Evolutionary conservation across 2,797 vertebrate genomes (phyloP).

Genomic region (Agapornis canus): DNA sequence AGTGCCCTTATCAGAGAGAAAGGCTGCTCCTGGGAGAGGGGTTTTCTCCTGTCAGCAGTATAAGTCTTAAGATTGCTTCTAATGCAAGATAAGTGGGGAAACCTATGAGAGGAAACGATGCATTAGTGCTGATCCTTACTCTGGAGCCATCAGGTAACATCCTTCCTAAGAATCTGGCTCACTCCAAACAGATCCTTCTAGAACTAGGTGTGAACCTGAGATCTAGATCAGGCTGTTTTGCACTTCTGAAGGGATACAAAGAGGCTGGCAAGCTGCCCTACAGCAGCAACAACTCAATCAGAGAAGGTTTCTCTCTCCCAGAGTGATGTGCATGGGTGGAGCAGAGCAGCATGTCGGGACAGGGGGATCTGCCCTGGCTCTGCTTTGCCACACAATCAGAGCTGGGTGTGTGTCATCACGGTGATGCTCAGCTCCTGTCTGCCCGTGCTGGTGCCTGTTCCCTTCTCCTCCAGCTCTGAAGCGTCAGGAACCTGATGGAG

Average conservation of each 20-base stretch:
- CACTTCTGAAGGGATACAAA: neutral
- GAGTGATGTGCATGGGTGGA: neutral
- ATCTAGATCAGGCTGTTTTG: constrained; percentile 15
- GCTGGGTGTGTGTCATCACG: neutral
- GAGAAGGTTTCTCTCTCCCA: neutral
- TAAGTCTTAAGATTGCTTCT: neutral
- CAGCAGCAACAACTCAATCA: neutral
- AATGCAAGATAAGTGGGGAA: neutral
- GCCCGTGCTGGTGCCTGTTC: accelerated
- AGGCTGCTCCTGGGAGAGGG: neutral
- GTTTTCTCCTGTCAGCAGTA: neutral
- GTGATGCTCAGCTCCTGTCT: accelerated
- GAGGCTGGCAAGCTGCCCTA: neutral
- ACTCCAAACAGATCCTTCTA: neutral
- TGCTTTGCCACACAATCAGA: neutral
- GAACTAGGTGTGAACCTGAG: neutral
- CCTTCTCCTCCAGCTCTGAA: accelerated
- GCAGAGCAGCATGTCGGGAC: accelerated
- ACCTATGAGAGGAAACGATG: neutral
- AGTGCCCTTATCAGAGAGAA: neutral
- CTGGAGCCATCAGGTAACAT: neutral
- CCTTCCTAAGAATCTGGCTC: neutral
- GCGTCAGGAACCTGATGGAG: neutral
- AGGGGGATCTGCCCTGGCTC: neutral
- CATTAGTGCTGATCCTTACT: neutral